Conservation (phyloP, 1,140 invertebrate species). For the Onthophagus taurus region DNA sequence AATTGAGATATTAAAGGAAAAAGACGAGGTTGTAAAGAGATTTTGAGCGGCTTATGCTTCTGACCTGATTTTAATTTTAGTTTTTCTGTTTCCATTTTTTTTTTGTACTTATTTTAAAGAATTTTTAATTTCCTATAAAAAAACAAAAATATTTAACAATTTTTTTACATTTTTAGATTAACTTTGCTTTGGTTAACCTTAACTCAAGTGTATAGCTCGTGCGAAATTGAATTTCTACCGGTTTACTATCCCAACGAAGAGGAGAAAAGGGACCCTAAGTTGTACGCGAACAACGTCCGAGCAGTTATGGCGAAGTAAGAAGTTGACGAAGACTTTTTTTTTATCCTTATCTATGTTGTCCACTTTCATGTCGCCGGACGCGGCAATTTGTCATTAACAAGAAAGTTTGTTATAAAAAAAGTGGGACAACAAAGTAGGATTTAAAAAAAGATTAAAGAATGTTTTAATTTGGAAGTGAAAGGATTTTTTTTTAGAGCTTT, state of each 20-base stretch:
- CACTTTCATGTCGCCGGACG: no score
- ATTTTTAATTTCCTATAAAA: background rate
- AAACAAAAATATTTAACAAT: background rate
- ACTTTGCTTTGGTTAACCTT: slow-evolving; percentile 84
- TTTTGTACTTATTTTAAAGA: background rate
- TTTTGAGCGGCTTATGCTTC: background rate
- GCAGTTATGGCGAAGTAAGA: slow-evolving; percentile 86
- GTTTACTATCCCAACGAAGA: slow-evolving; percentile 81
- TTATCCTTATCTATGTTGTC: no score
- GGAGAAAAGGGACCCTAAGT: slow-evolving; percentile 77
- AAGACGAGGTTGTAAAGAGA: background rate
- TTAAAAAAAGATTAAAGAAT: no score
- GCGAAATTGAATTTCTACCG: slow-evolving; percentile 91
- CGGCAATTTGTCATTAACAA: no score
- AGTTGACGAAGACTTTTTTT: no score
- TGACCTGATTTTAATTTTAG: background rate
- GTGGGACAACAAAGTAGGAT: no score
- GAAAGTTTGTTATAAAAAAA: no score
- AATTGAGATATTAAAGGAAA: background rate
- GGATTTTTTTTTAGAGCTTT: slow-evolving; percentile 55
- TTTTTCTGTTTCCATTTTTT: background rate
- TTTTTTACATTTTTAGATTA: slow-evolving; percentile 47
- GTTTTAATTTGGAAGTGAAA: no score
- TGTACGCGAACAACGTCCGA: slow-evolving; percentile 86
- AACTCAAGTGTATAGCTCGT: slow-evolving; percentile 79